Percentiles rank a stretch among this genome's conserved stretches.
Conservation (phyloP, 2,113 vertebrate genomes). For the Delphinapterus leucas region DNA sequence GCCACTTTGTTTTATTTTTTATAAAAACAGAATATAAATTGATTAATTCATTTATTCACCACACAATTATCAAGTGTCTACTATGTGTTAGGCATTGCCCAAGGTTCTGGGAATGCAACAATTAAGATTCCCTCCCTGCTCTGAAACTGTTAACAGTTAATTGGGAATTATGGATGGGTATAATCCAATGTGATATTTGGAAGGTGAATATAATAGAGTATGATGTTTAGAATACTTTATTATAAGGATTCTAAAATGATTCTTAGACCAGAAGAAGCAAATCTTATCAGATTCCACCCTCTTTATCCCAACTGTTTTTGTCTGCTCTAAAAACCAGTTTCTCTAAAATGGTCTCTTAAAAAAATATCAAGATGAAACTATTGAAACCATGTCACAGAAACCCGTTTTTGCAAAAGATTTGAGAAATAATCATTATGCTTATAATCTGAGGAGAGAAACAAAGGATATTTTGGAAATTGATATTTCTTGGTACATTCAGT, state of each 20-base stretch:
- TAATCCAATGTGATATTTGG: not conserved
- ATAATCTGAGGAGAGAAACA: not conserved
- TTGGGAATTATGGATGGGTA: not conserved
- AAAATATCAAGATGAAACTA: not conserved
- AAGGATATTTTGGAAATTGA: not conserved
- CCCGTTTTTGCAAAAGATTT: not conserved
- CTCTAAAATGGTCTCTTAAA: not conserved
- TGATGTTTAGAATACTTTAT: not conserved
- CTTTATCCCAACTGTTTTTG: not conserved
- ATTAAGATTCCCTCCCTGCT: not conserved
- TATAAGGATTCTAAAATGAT: not conserved
- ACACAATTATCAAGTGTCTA: not conserved
- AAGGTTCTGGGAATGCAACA: not conserved
- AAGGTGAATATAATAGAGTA: not conserved
- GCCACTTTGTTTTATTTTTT: not conserved
- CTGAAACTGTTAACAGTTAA: not conserved
- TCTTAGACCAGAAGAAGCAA: not conserved
- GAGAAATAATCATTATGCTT: not conserved
- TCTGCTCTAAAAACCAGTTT: not conserved
- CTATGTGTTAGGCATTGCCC: not conserved
- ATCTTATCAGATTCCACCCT: not conserved
- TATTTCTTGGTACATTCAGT: not conserved
- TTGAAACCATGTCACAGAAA: not conserved
- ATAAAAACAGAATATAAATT: conserved; percentile 6
- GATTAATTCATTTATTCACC: not conserved